Base-by-base conservation (phyloP, 2,797 vertebrate genomes). In the Anguilla megastoma region DNA sequence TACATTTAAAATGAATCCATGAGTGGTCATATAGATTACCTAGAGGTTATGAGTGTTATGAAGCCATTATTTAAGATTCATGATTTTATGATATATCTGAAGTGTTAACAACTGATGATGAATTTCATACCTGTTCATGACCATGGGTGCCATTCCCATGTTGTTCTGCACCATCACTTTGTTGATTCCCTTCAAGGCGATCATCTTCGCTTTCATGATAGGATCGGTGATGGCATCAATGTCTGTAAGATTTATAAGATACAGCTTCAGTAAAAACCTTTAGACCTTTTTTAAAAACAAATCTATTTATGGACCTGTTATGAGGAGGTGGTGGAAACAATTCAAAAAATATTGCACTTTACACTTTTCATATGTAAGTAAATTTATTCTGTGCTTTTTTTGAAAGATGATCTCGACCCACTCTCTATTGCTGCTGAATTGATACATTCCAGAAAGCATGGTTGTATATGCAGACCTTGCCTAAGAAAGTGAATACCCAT, bases 131-230 rank as follows among this genome's bases (percentile, higher is more conserved):
- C 98, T 98, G 96, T 95, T 99, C 96, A 99, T 97, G 74, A 96
- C 98, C 96, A 99, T 97, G 7, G 97, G 97, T 1, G 97, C 93
- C 96, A 99, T 98, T 88, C 98, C 98, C 97, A 99, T 97, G 91
- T 96, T 99, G 95, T 96, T 99, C 90, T 99, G 98, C 41, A 98
- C 98, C 99, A 99, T 99, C 87, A 99, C 98, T 96, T 99, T 99
- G 93, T 99, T 99, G 94, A 99, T 99, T 89, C 99, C 99, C 95
- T 99, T 99, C 33, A 99, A 95, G 82, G 98, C 99, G 33, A 99
- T 98, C 98, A 99, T 99, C 96, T 99, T 99, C 89, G 99, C 99
- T 94, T 99, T 99, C 98, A 99, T 99, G 90, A 99, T 99, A 10
- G 99, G 99, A 93, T 99, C 98, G 18, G 98, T 99, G 91, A 99